phyloP scores from a whole-genome alignment of 2,113 vertebrate species.

The Calyptommatus sinebrachiatus region DNA sequence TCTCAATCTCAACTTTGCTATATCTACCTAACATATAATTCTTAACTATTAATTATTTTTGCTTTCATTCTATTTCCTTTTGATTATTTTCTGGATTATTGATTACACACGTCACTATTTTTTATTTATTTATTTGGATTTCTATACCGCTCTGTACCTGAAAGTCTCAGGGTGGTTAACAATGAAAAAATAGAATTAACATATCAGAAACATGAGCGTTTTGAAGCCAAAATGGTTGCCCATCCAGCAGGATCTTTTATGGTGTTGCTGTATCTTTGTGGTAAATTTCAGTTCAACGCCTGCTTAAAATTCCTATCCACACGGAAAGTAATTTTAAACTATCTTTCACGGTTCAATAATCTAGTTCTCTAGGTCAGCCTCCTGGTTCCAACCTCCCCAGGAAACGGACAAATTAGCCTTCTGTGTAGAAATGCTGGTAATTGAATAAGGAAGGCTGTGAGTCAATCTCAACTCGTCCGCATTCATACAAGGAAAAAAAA shows the following conservation, averaged over 20 bases:
- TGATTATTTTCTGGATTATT: too few species aligned
- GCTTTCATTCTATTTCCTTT: too few species aligned
- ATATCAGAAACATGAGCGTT: background rate
- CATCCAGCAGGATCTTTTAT: background rate
- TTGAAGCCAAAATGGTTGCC: background rate
- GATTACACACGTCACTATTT: too few species aligned
- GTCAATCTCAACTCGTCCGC: conserved; percentile 6
- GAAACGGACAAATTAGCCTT: conserved; percentile 33
- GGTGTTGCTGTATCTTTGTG: background rate
- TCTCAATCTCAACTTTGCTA: too few species aligned
- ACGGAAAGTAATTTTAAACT: conserved; percentile 46
- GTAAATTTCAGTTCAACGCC: background rate
- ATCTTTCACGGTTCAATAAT: conserved; percentile 53
- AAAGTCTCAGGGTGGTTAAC: too few species aligned
- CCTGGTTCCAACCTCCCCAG: conserved; percentile 39
- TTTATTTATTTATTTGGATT: too few species aligned
- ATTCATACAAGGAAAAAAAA: background rate
- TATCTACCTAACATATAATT: too few species aligned
- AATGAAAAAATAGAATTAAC: too few species aligned
- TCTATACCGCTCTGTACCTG: too few species aligned
- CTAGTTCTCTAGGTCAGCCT: conserved; percentile 49
- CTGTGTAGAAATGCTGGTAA: conserved; percentile 41
- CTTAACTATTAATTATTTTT: too few species aligned
- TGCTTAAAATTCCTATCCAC: background rate
- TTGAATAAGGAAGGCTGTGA: conserved; percentile 41